Percentiles rank a stretch among this genome's conserved stretches.
Evolutionary conservation across 2,888 invertebrate species (phyloP).

Genomic region (Mimas tiliae): DNA sequence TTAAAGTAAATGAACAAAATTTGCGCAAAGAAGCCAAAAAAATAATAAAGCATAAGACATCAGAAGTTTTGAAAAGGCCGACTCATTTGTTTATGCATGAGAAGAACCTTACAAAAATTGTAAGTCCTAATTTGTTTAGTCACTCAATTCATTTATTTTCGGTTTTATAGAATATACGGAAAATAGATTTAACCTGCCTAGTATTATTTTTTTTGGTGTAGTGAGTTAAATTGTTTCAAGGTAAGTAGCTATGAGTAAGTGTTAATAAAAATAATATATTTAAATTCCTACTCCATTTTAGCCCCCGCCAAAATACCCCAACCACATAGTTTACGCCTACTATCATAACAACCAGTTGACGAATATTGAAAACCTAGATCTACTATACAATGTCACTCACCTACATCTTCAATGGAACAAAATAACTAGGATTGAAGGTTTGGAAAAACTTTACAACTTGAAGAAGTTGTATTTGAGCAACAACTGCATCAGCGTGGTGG

Average conservation of each 20-base stretch:
- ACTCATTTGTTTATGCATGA: conserved; percentile 85
- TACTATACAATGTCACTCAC: conserved; percentile 87
- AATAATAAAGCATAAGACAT: conserved; percentile 59
- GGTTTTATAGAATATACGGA: too few relatives aligned
- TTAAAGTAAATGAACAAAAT: conserved; percentile 59
- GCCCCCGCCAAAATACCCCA: conserved; percentile 67
- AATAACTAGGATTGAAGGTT: conserved; percentile 88
- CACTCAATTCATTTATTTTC: too few relatives aligned
- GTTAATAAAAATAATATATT: background rate
- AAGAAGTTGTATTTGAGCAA: conserved; percentile 91
- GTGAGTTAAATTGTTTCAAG: too few relatives aligned
- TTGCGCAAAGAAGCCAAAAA: conserved; percentile 69
- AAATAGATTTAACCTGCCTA: too few relatives aligned
- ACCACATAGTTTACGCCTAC: conserved; percentile 87
- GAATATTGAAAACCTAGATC: conserved; percentile 89
- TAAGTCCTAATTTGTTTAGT: conserved; percentile 60
- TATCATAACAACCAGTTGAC: conserved; percentile 92
- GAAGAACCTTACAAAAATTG: conserved; percentile 83
- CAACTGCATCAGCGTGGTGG: conserved; percentile 88
- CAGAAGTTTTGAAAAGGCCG: conserved; percentile 55
- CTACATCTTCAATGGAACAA: conserved; percentile 91
- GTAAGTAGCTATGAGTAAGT: too few relatives aligned
- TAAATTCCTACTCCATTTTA: conserved; percentile 51
- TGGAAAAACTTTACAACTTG: conserved; percentile 86
- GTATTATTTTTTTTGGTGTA: too few relatives aligned